Conservation (phyloP, 1,140 invertebrate species). For the Telenomus remus region DNA sequence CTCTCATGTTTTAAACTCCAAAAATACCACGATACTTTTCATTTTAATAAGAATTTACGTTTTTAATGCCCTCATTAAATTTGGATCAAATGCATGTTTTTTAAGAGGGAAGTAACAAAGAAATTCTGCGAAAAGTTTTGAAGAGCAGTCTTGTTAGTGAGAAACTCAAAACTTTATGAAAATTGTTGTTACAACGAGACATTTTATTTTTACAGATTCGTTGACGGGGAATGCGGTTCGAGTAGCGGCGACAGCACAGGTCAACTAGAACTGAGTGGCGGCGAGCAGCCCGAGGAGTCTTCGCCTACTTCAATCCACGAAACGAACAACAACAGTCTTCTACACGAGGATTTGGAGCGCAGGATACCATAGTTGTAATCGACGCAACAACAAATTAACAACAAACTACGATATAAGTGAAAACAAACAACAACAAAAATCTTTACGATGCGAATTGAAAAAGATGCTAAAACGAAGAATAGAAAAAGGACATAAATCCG, state of each 20-base stretch:
- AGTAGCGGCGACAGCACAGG: constrained; percentile 73
- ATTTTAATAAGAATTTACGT: no score
- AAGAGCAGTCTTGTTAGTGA: background rate
- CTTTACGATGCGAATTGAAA: constrained; percentile 20
- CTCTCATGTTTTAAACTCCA: no score
- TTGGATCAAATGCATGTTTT: no score
- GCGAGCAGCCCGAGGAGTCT: constrained; percentile 71
- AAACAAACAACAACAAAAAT: no score
- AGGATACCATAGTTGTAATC: constrained; percentile 63
- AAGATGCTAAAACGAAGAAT: constrained; percentile 25
- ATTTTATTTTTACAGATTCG: constrained; percentile 65
- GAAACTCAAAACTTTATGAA: background rate
- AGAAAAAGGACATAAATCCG: constrained; percentile 5
- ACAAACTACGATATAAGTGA: constrained; percentile 12
- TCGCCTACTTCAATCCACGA: constrained; percentile 72
- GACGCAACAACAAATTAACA: constrained; percentile 3
- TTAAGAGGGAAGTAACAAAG: no score
- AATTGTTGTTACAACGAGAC: no score
- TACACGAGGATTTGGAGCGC: constrained; percentile 73
- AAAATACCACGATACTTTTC: no score
- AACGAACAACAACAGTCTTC: constrained; percentile 73
- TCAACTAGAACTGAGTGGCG: constrained; percentile 71
- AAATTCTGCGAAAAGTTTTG: no score
- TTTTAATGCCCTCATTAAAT: no score
- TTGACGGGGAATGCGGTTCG: constrained; percentile 73